Conservation (phyloP, 2,113 vertebrate genomes). For the Mobula birostris region DNA sequence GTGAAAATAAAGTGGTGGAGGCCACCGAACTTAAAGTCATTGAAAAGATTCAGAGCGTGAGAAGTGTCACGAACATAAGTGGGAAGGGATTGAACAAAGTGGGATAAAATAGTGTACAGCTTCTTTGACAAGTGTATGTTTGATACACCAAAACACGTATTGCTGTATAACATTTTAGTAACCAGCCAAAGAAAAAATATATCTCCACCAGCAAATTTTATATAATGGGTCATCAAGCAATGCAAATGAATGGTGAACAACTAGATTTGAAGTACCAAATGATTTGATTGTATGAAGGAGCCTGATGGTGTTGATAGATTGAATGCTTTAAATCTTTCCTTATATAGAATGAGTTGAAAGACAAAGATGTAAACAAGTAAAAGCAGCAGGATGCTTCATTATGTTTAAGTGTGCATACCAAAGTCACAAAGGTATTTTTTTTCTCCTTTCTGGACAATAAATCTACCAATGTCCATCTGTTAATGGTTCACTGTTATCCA, state of each 20-base stretch:
- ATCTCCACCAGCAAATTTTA: background rate
- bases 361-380: background rate
- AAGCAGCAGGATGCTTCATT: background rate
- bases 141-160: background rate
- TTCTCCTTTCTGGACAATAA: conserved; percentile 6
- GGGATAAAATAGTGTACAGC: no score
- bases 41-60: no score
- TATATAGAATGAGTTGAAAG: background rate
- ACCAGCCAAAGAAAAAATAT: no score
- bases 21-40: no score
- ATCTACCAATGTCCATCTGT: background rate
- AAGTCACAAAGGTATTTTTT: background rate
- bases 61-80: no score
- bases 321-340: background rate
- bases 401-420: background rate
- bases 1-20: no score
- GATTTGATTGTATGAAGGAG: background rate
- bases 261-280: background rate
- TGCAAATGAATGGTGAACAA: background rate
- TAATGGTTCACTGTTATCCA: background rate
- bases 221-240: background rate
- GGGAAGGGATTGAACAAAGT: no score
- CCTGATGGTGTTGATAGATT: background rate
- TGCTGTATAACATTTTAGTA: background rate
- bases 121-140: background rate